A percentile compares a stretch with the other conserved stretches of the same genome.
phyloP scores from a whole-genome alignment of 2,888 invertebrate species.

The Leptopilina drosophilae region DNA sequence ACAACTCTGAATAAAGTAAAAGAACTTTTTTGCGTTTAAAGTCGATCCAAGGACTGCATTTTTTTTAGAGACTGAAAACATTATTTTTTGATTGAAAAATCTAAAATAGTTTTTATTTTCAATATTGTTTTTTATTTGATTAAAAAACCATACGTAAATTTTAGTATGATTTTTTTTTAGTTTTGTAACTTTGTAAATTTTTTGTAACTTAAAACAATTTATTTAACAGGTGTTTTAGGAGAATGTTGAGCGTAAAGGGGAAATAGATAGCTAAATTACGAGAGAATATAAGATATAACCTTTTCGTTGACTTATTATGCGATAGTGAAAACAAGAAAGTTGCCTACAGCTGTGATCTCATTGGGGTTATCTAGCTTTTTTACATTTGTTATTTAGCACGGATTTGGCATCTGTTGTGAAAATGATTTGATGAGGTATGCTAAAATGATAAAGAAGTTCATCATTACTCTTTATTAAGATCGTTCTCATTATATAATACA shows the following conservation, averaged over 20 bases:
- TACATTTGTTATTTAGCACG: constrained; percentile 22
- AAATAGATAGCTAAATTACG: not conserved
- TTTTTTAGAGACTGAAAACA: no score
- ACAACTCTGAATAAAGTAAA: no score
- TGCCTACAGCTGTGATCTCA: constrained; percentile 31
- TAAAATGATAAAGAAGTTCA: not conserved
- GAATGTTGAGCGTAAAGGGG: not conserved
- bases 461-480: constrained; percentile 8
- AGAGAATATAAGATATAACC: not conserved
- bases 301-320: constrained; percentile 2
- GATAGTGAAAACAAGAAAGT: constrained; percentile 22
- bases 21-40: no score
- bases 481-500: constrained; percentile 17
- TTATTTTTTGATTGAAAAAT: no score
- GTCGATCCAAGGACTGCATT: no score
- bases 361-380: constrained; percentile 32
- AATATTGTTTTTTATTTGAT: no score
- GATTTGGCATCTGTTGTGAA: constrained; percentile 20
- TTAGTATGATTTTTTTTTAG: no score
- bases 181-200: not conserved
- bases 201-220: not conserved
- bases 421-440: constrained; percentile 3
- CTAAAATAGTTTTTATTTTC: no score
- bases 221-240: not conserved
- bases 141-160: no score